Percentiles rank a stretch among this genome's conserved stretches.
These are phyloP conservation scores for Amphimallon solstitiale DNA, from an alignment of 2,888 invertebrate genomes.

Conservation along the genomic window DNA sequence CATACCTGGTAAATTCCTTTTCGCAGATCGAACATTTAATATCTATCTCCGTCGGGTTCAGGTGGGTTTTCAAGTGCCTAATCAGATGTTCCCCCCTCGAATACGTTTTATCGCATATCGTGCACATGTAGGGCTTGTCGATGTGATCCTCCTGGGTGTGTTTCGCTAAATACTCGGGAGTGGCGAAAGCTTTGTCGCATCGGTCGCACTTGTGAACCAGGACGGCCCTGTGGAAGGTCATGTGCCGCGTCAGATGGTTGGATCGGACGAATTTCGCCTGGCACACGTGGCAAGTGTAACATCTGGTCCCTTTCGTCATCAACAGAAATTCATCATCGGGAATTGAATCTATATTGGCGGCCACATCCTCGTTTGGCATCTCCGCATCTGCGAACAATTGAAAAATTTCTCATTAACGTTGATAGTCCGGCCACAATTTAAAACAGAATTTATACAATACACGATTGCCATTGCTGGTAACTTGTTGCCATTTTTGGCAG, in stretches of 20 bases:
- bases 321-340: slow-evolving; percentile 26
- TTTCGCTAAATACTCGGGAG: slow-evolving; percentile 57
- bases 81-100: slow-evolving; percentile 63
- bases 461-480: too few species aligned
- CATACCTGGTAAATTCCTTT: slow-evolving; percentile 58
- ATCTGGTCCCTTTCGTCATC: slow-evolving; percentile 48
- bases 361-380: not conserved
- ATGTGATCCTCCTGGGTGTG: slow-evolving; percentile 62
- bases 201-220: slow-evolving; percentile 60
- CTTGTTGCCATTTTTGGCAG: too few species aligned
- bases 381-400: not conserved
- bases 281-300: slow-evolving; percentile 61
- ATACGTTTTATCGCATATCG: slow-evolving; percentile 61
- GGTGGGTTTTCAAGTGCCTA: slow-evolving; percentile 61
- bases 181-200: slow-evolving; percentile 61
- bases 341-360: slow-evolving; percentile 8
- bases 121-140: slow-evolving; percentile 62
- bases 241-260: slow-evolving; percentile 62
- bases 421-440: too few species aligned
- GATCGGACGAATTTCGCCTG: slow-evolving; percentile 58
- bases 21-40: slow-evolving; percentile 62
- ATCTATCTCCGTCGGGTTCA: slow-evolving; percentile 48
- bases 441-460: too few species aligned
- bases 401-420: too few species aligned
- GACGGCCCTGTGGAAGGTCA: slow-evolving; percentile 60